Base-by-base conservation (phyloP, 2,888 invertebrate genomes). In the Acleris laterana region DNA sequence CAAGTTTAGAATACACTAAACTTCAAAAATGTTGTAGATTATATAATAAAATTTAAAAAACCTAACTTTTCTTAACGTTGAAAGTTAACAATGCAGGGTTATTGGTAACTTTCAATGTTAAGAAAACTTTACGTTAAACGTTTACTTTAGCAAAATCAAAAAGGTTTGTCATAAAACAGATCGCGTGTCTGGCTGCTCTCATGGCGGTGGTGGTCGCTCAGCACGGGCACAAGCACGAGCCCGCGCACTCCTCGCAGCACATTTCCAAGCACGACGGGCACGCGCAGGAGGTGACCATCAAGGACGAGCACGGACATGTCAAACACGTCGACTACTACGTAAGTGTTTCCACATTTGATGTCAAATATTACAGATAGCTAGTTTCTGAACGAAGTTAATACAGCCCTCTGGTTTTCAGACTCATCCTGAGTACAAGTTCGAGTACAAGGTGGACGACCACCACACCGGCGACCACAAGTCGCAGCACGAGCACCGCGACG, bases 401-500 rank as follows among this genome's bases (percentile, higher is more conserved):
- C n/a, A n/a, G n/a, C n/a, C 25, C 0, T 25, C 0, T 25, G 25
- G 7, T 17, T 62, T 46, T n/a, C 69, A 72, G 72, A 68, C 65
- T 13, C 60, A 68, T 57, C 68, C 70, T 19, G 68, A 70, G 3
- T 70, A 70, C 63, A 68, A 70, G 42, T 85, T 83, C 74, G 84
- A 79, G 71, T 88, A 88, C 72, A 84, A 84, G 63, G 88, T 88
- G 17, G 72, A 79, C 62, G 88, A 88, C 72, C 79, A 79, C 48
- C 83, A 85, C 73, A 89, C 88, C 66, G 87, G 87, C 25, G 88
- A 88, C 75, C 74, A 77, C 71, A 84, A 85, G 73, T 72, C 75
- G 56, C 84, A 83, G 74, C 73, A 79, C 32, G 89, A 89, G 76
- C 79, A 81, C 70, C 79, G 83, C 42, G 85, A 88, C 79, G 94